Conservation (phyloP, 2,113 vertebrate genomes). For the Microtus ochrogaster region DNA sequence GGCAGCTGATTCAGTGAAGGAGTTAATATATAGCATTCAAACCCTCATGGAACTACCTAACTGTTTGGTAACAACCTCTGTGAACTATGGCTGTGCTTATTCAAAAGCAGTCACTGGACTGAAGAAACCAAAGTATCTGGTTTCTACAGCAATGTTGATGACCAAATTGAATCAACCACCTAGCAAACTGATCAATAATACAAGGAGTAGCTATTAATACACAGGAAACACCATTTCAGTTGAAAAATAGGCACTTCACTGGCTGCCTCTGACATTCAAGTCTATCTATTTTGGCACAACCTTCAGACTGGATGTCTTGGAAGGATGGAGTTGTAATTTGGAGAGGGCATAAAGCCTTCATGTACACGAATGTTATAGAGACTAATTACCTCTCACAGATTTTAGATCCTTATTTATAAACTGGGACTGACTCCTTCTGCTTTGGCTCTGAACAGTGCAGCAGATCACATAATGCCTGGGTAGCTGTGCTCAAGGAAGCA, state of each 20-base stretch:
- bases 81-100: not conserved
- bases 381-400: slow-evolving; percentile 15
- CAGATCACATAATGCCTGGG: not conserved
- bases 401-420: slow-evolving; percentile 41
- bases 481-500: not conserved
- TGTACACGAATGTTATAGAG: not conserved
- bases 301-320: slow-evolving; percentile 29
- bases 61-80: fast-evolving
- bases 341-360: slow-evolving; percentile 33
- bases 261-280: not conserved
- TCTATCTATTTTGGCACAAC: slow-evolving; percentile 14
- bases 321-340: slow-evolving; percentile 26
- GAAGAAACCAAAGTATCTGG: not conserved
- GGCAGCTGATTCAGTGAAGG: not conserved
- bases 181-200: slow-evolving; percentile 23
- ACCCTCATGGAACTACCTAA: not conserved
- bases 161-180: slow-evolving; percentile 32
- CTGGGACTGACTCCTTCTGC: not conserved
- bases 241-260: slow-evolving; percentile 29
- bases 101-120: not conserved
- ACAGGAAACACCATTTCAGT: slow-evolving; percentile 41
- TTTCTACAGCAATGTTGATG: not conserved
- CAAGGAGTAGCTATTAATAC: slow-evolving; percentile 15
- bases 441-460: not conserved
- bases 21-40: not conserved